phyloP scores from a whole-genome alignment of 2,113 vertebrate species.

The Brachyhypopomus gauderio region DNA sequence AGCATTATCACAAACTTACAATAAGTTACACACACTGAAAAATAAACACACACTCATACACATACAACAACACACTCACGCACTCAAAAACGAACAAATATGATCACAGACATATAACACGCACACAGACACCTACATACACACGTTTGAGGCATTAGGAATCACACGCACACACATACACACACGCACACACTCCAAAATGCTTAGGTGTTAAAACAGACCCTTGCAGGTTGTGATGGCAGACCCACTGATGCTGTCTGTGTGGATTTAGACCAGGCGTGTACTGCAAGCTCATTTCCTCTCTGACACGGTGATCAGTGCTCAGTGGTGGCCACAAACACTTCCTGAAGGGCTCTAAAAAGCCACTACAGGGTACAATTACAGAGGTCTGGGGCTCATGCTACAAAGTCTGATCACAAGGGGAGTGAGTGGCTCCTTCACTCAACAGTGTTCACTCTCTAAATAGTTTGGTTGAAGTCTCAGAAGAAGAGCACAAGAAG shows the following conservation, averaged over 20 bases:
- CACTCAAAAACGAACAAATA: neutral
- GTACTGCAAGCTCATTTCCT: constrained; percentile 7
- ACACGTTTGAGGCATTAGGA: too few species aligned
- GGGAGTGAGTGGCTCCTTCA: too few species aligned
- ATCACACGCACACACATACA: too few species aligned
- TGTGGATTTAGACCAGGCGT: constrained; percentile 2
- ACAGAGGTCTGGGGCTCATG: too few species aligned
- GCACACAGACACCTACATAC: too few species aligned
- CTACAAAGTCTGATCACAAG: too few species aligned
- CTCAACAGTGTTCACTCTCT: too few species aligned
- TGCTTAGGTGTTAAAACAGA: neutral
- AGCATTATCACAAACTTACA: neutral
- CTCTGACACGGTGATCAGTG: neutral
- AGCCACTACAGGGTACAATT: neutral
- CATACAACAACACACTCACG: neutral
- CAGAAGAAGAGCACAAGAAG: too few species aligned
- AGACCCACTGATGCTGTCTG: neutral
- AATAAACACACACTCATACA: neutral
- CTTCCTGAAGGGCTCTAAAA: neutral
- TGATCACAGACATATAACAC: neutral
- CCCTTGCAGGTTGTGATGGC: neutral
- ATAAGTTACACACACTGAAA: neutral
- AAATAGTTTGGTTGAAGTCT: too few species aligned
- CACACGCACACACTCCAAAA: too few species aligned
- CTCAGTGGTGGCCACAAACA: neutral